Evolutionary conservation across 2,888 invertebrate species (phyloP).

Genomic region (Creontiades dilutus): DNA sequence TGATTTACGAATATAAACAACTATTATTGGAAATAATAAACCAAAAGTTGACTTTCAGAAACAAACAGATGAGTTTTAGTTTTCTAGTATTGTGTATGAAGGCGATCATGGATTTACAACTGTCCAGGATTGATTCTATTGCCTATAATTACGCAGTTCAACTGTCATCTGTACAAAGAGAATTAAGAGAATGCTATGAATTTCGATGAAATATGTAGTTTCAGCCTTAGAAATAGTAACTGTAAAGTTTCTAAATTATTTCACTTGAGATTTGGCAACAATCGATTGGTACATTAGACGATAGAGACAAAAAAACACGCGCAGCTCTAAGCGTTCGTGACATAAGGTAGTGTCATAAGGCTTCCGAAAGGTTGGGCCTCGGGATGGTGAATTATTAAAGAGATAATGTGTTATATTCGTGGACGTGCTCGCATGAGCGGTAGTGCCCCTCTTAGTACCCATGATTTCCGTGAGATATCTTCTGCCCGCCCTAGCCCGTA

Average conservation of each 20-base stretch:
- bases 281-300: neutral
- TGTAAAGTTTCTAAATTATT: neutral
- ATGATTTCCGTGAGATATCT: conserved; percentile 67
- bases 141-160: no score
- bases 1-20: no score
- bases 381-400: conserved; percentile 67
- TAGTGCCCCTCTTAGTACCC: conserved; percentile 56
- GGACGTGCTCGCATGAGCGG: conserved; percentile 59
- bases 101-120: no score
- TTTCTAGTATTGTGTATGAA: no score
- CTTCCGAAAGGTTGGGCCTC: conserved; percentile 44
- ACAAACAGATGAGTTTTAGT: no score
- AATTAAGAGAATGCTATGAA: no score
- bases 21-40: no score
- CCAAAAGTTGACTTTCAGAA: no score
- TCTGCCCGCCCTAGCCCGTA: conserved; percentile 42
- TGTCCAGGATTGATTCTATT: no score
- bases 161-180: no score
- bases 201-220: no score
- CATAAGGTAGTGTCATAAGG: conserved; percentile 52
- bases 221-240: no score
- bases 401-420: conserved; percentile 69
- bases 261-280: neutral
- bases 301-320: neutral
- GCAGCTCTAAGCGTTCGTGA: conserved; percentile 59